These are phyloP conservation scores for Eupeodes corollae DNA, from an alignment of 1,140 invertebrate species.

Conservation along the genomic window DNA sequence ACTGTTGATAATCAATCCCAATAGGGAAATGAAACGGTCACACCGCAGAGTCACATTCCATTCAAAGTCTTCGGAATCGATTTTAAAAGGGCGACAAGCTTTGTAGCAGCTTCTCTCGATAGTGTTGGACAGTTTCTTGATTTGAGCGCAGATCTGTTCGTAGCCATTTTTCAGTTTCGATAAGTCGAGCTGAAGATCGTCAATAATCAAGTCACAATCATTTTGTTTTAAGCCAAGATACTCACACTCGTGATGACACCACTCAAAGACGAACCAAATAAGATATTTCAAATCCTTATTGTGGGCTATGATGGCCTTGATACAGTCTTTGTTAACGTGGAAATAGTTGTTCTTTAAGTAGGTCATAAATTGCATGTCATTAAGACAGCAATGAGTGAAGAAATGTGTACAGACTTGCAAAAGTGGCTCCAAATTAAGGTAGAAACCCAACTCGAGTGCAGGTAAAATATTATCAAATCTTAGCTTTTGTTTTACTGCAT, in stretches of 20 bases:
- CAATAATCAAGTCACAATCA: slow-evolving; percentile 10
- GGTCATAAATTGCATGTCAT: slow-evolving; percentile 23
- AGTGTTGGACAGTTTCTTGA: background rate
- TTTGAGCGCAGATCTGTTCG: background rate
- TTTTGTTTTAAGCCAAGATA: slow-evolving; percentile 16
- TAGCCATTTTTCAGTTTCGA: slow-evolving; percentile 5
- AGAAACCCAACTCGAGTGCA: slow-evolving; percentile 26
- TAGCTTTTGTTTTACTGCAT: slow-evolving; percentile 21
- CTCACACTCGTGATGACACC: slow-evolving; percentile 32
- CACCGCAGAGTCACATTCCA: slow-evolving; percentile 21
- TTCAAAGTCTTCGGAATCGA: slow-evolving; percentile 16
- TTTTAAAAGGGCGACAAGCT: slow-evolving; percentile 28
- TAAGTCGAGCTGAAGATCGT: slow-evolving; percentile 8
- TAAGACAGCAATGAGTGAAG: slow-evolving; percentile 30
- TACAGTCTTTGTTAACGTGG: slow-evolving; percentile 32
- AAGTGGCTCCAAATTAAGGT: slow-evolving; percentile 27
- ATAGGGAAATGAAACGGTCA: slow-evolving; percentile 26
- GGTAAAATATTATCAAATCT: slow-evolving; percentile 31
- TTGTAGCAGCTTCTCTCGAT: slow-evolving; percentile 33
- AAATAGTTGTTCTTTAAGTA: slow-evolving; percentile 26
- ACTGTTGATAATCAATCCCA: slow-evolving; percentile 26
- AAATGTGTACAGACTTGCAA: slow-evolving; percentile 30
- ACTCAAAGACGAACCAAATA: slow-evolving; percentile 32
- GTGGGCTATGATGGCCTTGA: slow-evolving; percentile 28
- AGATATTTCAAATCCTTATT: slow-evolving; percentile 22